A percentile compares a stretch with the other conserved stretches of the same genome.
Evolutionary conservation across 2,113 vertebrate genomes (phyloP).

Genomic region (Coptodon bakossiorum): DNA sequence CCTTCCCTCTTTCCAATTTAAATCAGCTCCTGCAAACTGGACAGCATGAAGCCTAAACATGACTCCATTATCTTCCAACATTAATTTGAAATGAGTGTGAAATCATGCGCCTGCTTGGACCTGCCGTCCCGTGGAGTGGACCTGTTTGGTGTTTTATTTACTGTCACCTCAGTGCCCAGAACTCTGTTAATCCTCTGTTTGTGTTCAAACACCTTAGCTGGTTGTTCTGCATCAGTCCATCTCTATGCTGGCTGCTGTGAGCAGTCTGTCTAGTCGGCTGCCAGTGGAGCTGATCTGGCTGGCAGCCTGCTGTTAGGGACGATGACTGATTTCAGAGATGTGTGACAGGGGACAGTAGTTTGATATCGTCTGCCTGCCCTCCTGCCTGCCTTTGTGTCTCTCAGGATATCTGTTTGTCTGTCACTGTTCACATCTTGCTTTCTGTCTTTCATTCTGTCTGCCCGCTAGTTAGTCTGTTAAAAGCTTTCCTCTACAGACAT

Average conservation of each 20-base stretch:
- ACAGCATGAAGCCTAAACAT: neutral
- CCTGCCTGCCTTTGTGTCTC: neutral
- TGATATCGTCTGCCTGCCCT: neutral
- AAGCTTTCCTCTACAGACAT: neutral
- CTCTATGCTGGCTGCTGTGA: constrained; percentile 44
- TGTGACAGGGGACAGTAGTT: constrained; percentile 15
- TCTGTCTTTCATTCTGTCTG: neutral
- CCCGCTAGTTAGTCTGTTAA: neutral
- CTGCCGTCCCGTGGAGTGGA: constrained; percentile 19
- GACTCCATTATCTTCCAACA: constrained; percentile 35
- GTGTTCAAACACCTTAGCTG: constrained; percentile 59
- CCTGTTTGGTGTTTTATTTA: constrained; percentile 48
- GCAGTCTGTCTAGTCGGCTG: constrained; percentile 24
- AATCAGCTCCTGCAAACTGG: constrained; percentile 8
- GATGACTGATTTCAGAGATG: constrained; percentile 22
- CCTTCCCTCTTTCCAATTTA: constrained; percentile 33
- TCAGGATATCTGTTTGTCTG: neutral
- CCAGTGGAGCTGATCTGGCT: constrained; percentile 41
- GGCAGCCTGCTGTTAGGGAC: constrained; percentile 31
- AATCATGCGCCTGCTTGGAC: constrained; percentile 47
- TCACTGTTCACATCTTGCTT: neutral
- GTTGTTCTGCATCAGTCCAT: constrained; percentile 45
- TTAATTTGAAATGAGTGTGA: constrained; percentile 58
- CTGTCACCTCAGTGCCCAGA: constrained; percentile 40
- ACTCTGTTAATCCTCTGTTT: constrained; percentile 63